These are phyloP conservation scores for Leucophora obtusa DNA, from an alignment of 2,888 invertebrate genomes.

Conservation along the genomic window DNA sequence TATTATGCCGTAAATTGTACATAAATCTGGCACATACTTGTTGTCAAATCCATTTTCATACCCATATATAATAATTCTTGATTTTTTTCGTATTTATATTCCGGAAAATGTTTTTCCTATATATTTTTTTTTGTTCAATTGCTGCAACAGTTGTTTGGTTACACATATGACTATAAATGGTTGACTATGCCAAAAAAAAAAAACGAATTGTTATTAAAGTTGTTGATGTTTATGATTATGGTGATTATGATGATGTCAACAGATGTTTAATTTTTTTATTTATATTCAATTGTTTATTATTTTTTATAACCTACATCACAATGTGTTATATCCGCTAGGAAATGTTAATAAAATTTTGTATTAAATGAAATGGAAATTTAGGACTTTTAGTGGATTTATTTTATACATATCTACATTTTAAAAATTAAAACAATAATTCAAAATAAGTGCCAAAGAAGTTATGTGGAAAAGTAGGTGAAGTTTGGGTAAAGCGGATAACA, in stretches of 20 bases:
- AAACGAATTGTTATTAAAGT: constrained; percentile 3
- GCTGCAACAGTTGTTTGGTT: constrained; percentile 23
- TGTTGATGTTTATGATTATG: constrained; percentile 19
- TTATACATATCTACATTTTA: no score
- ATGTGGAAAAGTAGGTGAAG: no score
- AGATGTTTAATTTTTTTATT: constrained; percentile 10
- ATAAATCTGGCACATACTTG: constrained; percentile 49
- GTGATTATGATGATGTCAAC: constrained; percentile 42
- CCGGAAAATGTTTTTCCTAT: neutral
- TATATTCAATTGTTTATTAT: no score
- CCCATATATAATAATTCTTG: neutral
- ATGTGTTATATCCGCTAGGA: no score
- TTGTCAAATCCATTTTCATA: constrained; percentile 28
- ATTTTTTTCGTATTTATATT: neutral
- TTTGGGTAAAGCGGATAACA: no score
- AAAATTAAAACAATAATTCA: no score
- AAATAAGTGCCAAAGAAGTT: no score
- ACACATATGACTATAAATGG: neutral
- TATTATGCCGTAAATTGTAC: constrained; percentile 43
- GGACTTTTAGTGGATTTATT: no score
- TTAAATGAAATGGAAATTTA: no score
- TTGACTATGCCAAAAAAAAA: neutral
- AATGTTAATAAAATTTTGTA: no score
- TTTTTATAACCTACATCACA: no score
- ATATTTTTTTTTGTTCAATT: neutral